These are phyloP conservation scores for Cyprinus carpio DNA, from an alignment of 2,113 vertebrate species.

Conservation along the genomic window DNA sequence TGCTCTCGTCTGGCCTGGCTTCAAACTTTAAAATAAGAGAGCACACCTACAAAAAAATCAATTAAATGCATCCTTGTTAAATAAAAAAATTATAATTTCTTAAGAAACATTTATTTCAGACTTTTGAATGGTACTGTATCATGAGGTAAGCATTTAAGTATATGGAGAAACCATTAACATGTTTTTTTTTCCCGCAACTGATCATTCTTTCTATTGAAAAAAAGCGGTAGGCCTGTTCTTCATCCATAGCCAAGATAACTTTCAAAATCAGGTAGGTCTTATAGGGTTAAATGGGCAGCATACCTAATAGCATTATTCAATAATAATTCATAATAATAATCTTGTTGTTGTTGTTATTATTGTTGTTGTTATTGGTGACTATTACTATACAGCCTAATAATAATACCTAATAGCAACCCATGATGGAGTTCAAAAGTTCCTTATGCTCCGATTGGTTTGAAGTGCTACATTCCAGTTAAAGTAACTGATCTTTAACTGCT, in stretches of 20 bases:
- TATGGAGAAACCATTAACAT: too few relatives aligned
- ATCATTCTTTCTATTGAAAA: too few relatives aligned
- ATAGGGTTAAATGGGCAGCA: neutral
- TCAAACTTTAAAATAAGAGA: conserved; percentile 33
- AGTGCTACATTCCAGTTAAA: conserved; percentile 7
- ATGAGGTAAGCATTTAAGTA: too few relatives aligned
- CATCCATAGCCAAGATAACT: too few relatives aligned
- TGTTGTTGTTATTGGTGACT: neutral
- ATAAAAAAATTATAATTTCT: too few relatives aligned
- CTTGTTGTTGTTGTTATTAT: neutral
- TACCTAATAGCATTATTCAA: neutral
- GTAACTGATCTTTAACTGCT: neutral
- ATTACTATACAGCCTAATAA: neutral
- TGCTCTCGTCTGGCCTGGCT: conserved; percentile 5
- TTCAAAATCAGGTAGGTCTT: neutral
- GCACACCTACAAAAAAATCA: conserved; percentile 11
- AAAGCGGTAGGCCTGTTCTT: too few relatives aligned
- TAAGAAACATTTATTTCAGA: too few relatives aligned
- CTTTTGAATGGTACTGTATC: too few relatives aligned
- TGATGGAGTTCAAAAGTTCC: neutral
- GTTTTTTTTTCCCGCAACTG: too few relatives aligned
- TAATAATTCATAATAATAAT: neutral
- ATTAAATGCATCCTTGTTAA: too few relatives aligned
- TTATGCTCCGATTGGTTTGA: neutral
- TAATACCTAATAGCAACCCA: neutral